A percentile compares a stretch with the other conserved stretches of the same genome.
phyloP scores from a whole-genome alignment of 1,140 invertebrate genomes.

The Mya arenaria region DNA sequence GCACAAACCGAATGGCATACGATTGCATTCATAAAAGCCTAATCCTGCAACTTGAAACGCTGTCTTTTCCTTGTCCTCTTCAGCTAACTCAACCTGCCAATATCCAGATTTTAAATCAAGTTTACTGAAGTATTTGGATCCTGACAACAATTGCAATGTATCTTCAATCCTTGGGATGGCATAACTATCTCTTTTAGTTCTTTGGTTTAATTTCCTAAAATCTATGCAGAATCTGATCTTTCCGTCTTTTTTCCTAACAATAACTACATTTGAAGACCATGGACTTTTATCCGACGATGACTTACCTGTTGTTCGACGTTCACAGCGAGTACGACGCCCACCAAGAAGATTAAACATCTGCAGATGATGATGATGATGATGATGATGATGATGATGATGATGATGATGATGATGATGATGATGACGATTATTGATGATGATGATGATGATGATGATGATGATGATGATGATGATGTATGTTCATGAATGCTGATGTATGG shows the following conservation, averaged over 20 bases:
- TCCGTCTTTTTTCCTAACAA: slow-evolving; percentile 25
- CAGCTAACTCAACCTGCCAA: slow-evolving; percentile 62
- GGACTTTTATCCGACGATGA: neutral
- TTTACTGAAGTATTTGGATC: slow-evolving; percentile 1
- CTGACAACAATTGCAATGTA: neutral
- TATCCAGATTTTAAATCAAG: neutral
- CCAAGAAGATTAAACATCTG: no score
- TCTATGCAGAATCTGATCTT: slow-evolving; percentile 24
- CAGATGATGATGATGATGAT: neutral
- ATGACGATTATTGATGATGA: neutral
- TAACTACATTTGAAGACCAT: slow-evolving; percentile 30
- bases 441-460: no score
- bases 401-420: neutral
- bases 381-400: neutral
- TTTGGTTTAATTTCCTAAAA: neutral
- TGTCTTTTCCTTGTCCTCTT: slow-evolving; percentile 25
- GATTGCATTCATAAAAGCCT: slow-evolving; percentile 14
- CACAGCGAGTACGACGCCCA: no score
- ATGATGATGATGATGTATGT: neutral
- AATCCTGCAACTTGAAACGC: neutral
- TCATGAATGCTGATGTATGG: no score
- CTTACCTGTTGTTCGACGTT: no score
- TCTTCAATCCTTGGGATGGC: neutral
- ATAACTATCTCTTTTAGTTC: slow-evolving; percentile 27
- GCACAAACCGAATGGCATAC: slow-evolving; percentile 5